phyloP scores from a whole-genome alignment of 1,140 invertebrate species.

The Papilio polyxenes region DNA sequence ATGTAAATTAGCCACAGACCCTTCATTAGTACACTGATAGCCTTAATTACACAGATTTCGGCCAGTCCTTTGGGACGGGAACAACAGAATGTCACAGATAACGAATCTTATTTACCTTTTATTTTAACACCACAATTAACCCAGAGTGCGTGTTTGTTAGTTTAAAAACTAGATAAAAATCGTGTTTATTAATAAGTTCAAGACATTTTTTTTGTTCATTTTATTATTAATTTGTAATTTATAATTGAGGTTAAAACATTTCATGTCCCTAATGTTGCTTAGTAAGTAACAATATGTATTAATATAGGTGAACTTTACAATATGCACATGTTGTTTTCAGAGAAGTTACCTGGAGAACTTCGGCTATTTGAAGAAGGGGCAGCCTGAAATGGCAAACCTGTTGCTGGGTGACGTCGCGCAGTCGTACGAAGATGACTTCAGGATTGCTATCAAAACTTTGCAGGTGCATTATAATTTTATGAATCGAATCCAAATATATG shows the following conservation, averaged over 20 bases:
- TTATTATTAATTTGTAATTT: too few relatives aligned
- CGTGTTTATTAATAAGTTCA: too few relatives aligned
- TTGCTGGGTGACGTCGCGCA: slow-evolving; percentile 80
- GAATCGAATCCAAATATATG: not conserved
- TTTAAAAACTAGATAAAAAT: not conserved
- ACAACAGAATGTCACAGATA: slow-evolving; percentile 30
- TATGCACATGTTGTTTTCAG: slow-evolving; percentile 81
- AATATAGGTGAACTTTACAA: not conserved
- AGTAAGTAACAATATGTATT: too few relatives aligned
- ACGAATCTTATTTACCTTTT: slow-evolving; percentile 30
- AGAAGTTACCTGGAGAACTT: slow-evolving; percentile 92
- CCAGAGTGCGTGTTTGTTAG: not conserved
- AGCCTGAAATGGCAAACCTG: slow-evolving; percentile 89
- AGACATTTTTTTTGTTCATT: not conserved
- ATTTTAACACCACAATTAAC: not conserved
- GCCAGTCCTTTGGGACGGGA: slow-evolving; percentile 16
- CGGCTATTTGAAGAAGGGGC: slow-evolving; percentile 91
- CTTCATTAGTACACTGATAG: slow-evolving; percentile 38
- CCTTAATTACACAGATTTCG: slow-evolving; percentile 38
- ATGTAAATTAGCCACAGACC: slow-evolving; percentile 35
- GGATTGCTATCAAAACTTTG: slow-evolving; percentile 89
- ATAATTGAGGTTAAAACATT: too few relatives aligned
- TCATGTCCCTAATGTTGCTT: too few relatives aligned
- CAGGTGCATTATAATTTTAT: slow-evolving; percentile 82
- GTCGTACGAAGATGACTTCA: slow-evolving; percentile 87